Conservation (phyloP, 1,140 invertebrate genomes). For the Bombus fervidus region DNA sequence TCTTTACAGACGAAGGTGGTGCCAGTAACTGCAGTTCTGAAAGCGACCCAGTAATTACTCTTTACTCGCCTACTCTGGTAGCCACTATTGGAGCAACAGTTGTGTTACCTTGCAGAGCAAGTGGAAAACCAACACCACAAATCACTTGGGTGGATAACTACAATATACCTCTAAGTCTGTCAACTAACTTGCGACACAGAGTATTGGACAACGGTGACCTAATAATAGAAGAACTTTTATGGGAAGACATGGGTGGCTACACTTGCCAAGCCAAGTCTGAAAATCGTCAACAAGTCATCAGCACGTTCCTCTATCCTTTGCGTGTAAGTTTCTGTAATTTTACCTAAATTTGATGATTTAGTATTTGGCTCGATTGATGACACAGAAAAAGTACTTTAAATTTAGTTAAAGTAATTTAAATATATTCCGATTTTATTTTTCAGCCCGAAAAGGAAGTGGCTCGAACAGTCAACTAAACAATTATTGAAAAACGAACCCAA, state of each 20-base stretch:
- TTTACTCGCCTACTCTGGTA: constrained; percentile 64
- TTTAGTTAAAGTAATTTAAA: not conserved
- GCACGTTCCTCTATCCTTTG: constrained; percentile 67
- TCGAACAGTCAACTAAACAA: constrained; percentile 19
- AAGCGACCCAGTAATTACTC: constrained; percentile 60
- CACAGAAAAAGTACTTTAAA: not conserved
- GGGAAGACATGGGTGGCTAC: constrained; percentile 91
- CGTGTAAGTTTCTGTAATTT: constrained; percentile 47
- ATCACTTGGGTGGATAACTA: constrained; percentile 87
- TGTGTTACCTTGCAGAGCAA: constrained; percentile 87
- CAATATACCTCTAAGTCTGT: constrained; percentile 79
- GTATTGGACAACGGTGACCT: constrained; percentile 89
- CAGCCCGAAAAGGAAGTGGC: constrained; percentile 29
- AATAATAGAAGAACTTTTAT: constrained; percentile 87
- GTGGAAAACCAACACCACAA: constrained; percentile 85
- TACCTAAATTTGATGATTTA: not conserved
- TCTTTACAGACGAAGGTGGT: constrained; percentile 32
- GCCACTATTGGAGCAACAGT: constrained; percentile 85
- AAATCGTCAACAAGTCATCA: constrained; percentile 46
- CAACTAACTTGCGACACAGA: constrained; percentile 81
- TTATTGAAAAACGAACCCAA: not conserved
- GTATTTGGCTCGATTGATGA: not conserved
- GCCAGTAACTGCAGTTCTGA: constrained; percentile 42
- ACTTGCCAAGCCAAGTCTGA: constrained; percentile 88
- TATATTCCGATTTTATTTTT: not conserved